Evolutionary conservation across 2,797 vertebrate genomes (phyloP).

Genomic region (Psittacula derbiana): DNA sequence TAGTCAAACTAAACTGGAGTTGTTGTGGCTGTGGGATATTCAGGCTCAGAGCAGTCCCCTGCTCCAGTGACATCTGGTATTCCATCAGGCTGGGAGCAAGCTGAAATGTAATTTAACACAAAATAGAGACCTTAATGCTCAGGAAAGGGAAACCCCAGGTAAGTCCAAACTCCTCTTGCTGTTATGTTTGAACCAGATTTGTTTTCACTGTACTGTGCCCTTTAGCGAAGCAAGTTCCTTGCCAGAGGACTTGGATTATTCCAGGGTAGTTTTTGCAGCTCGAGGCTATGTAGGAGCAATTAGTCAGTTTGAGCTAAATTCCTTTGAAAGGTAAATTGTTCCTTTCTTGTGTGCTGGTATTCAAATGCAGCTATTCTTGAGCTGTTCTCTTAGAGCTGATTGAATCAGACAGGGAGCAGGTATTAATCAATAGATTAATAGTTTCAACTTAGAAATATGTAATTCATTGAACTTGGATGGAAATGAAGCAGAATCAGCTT

Average conservation of each 20-base stretch:
- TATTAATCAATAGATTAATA: not conserved
- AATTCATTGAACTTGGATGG: not conserved
- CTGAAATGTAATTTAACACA: not conserved
- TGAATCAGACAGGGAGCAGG: not conserved
- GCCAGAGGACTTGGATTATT: slow-evolving; percentile 26
- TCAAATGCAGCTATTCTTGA: not conserved
- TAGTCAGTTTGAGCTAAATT: slow-evolving; percentile 50
- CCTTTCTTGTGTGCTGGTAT: not conserved
- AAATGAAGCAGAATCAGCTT: not conserved
- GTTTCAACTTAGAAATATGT: not conserved
- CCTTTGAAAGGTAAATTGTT: slow-evolving; percentile 37
- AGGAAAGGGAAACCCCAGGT: slow-evolving; percentile 14
- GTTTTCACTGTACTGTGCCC: not conserved
- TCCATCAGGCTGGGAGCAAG: not conserved
- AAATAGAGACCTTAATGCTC: not conserved
- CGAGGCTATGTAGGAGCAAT: slow-evolving; percentile 38
- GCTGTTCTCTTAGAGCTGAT: not conserved
- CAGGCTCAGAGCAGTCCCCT: slow-evolving; percentile 1
- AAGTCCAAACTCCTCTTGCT: not conserved
- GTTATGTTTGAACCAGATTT: not conserved
- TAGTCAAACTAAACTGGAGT: not conserved
- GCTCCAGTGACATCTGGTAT: not conserved
- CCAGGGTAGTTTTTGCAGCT: not conserved
- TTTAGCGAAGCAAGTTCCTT: not conserved
- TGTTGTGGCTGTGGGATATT: not conserved